phyloP scores from a whole-genome alignment of 1,140 invertebrate genomes.

The Armadillidium nasatum region DNA sequence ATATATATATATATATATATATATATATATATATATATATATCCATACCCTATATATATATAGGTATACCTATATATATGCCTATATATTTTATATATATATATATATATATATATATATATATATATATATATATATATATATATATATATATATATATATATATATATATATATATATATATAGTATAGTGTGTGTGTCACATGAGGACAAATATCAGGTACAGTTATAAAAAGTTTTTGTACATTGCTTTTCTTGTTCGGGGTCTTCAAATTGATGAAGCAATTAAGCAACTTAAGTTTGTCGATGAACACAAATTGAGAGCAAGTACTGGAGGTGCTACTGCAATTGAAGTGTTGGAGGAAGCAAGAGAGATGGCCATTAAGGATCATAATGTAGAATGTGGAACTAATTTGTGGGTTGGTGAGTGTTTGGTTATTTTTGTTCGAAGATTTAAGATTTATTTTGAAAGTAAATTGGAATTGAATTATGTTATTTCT shows the following conservation, averaged over 20 bases:
- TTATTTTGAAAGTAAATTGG: too few species aligned
- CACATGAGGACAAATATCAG: neutral
- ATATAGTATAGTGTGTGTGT: neutral
- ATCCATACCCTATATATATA: too few species aligned
- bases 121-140: too few species aligned
- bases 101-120: too few species aligned
- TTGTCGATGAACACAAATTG: neutral
- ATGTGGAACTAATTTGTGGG: slow-evolving; percentile 91
- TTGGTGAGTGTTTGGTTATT: slow-evolving; percentile 63
- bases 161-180: too few species aligned
- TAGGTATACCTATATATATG: too few species aligned
- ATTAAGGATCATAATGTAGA: slow-evolving; percentile 88
- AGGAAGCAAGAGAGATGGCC: slow-evolving; percentile 84
- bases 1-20: too few species aligned
- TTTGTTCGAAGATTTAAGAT: too few species aligned
- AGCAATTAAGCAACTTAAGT: neutral
- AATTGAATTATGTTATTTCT: too few species aligned
- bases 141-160: too few species aligned
- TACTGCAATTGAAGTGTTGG: slow-evolving; percentile 62
- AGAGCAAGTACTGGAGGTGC: neutral
- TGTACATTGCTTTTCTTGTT: neutral
- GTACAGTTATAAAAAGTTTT: neutral
- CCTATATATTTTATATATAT: too few species aligned
- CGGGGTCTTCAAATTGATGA: neutral
- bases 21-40: too few species aligned